Conservation (phyloP, 2,888 invertebrate genomes). For the Mythimna impura region DNA sequence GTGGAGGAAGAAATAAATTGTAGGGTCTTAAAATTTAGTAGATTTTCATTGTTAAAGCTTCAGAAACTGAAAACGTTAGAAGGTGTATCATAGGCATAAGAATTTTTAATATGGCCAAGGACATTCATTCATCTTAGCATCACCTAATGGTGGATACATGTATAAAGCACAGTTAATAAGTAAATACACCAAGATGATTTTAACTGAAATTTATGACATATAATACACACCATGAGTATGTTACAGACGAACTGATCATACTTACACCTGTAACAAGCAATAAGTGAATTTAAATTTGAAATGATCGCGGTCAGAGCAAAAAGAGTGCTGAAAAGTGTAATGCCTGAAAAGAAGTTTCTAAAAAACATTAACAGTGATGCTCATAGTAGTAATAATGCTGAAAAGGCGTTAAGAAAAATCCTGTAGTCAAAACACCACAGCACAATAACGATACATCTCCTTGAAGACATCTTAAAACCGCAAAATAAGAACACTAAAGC, state of each 20-base stretch:
- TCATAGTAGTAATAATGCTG: neutral
- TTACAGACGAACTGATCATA: too few relatives aligned
- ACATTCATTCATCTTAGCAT: neutral
- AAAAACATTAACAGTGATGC: neutral
- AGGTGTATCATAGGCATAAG: neutral
- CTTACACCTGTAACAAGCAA: too few relatives aligned
- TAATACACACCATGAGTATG: too few relatives aligned
- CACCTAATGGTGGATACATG: neutral
- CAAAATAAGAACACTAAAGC: constrained; percentile 45
- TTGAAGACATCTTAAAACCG: constrained; percentile 33
- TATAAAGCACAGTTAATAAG: neutral
- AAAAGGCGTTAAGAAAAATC: neutral
- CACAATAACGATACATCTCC: constrained; percentile 11
- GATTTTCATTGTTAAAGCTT: neutral
- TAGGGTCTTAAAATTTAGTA: neutral
- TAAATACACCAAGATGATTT: neutral
- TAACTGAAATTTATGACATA: too few relatives aligned
- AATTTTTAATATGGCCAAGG: too few relatives aligned
- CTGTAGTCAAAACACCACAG: neutral
- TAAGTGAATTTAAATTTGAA: neutral
- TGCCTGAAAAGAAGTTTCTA: neutral
- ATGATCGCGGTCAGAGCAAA: neutral
- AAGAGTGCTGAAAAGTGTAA: neutral
- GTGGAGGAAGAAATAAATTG: neutral
- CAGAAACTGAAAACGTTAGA: neutral